Evolutionary conservation across 2,888 invertebrate genomes (phyloP).

Genomic region (Drosophila mimetica): DNA sequence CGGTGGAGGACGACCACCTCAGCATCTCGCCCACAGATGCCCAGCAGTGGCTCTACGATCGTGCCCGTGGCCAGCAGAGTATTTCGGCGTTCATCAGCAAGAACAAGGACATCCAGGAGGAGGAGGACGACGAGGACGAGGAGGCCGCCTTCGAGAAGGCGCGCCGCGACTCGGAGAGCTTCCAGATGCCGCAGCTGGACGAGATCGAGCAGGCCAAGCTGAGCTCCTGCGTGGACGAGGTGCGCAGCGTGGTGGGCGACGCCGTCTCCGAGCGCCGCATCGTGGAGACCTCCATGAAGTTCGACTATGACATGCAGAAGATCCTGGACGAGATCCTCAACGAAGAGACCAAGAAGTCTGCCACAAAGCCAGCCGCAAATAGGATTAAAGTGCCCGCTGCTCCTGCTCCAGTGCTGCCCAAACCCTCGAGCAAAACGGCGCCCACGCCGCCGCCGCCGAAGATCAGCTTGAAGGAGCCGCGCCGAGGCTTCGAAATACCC

Average conservation of each 20-base stretch:
- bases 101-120: constrained; percentile 90
- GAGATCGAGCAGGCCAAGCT: constrained; percentile 90
- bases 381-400: constrained; percentile 38
- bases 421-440: constrained; percentile 12
- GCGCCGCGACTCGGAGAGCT: constrained; percentile 83
- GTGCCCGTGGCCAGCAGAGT: constrained; percentile 89
- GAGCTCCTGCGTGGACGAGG: constrained; percentile 92
- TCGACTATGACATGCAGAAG: constrained; percentile 90
- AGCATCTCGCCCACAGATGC: constrained; percentile 94
- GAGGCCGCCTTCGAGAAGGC: constrained; percentile 85
- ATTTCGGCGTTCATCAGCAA: constrained; percentile 90
- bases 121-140: constrained; percentile 86
- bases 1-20: constrained; percentile 95
- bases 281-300: constrained; percentile 89
- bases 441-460: constrained; percentile 41
- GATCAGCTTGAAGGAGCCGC: constrained; percentile 62
- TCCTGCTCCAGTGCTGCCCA: constrained; percentile 42
- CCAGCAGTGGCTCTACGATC: constrained; percentile 93
- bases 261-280: constrained; percentile 90
- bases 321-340: constrained; percentile 90
- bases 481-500: constrained; percentile 82
- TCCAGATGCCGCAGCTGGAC: constrained; percentile 86
- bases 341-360: constrained; percentile 76
- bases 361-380: constrained; percentile 34
- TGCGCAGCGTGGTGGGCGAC: constrained; percentile 92